A percentile compares a stretch with the other conserved stretches of the same genome.
phyloP scores from a whole-genome alignment of 2,888 invertebrate species.

The Tipula helvola region DNA sequence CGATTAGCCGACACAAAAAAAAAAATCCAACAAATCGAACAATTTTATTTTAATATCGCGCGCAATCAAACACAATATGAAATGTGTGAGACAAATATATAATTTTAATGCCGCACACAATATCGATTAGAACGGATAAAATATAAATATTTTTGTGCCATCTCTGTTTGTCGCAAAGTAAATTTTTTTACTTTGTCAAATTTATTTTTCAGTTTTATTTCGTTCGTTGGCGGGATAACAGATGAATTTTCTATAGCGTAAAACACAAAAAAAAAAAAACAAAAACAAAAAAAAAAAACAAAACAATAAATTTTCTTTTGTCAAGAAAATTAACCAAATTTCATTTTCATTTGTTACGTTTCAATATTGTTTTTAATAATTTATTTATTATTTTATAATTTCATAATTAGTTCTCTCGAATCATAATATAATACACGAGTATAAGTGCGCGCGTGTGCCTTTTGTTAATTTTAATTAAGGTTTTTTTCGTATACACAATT shows the following conservation, averaged over 20 bases:
- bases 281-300: neutral
- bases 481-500: no score
- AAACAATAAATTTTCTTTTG: neutral
- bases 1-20: neutral
- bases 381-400: neutral
- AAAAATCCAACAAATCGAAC: neutral
- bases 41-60: neutral
- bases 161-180: neutral
- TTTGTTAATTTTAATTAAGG: no score
- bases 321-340: neutral
- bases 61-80: neutral
- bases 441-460: neutral
- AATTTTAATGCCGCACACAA: neutral
- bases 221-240: slow-evolving; percentile 11
- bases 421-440: neutral
- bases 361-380: neutral
- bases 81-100: neutral
- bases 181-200: slow-evolving; percentile 4
- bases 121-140: neutral
- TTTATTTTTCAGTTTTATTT: slow-evolving; percentile 7
- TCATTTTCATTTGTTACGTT: neutral
- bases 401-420: neutral
- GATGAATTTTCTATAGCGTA: neutral
- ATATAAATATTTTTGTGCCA: neutral
- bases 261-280: neutral